Conservation (phyloP, 2,888 invertebrate species). For the Dynastes tityus region DNA sequence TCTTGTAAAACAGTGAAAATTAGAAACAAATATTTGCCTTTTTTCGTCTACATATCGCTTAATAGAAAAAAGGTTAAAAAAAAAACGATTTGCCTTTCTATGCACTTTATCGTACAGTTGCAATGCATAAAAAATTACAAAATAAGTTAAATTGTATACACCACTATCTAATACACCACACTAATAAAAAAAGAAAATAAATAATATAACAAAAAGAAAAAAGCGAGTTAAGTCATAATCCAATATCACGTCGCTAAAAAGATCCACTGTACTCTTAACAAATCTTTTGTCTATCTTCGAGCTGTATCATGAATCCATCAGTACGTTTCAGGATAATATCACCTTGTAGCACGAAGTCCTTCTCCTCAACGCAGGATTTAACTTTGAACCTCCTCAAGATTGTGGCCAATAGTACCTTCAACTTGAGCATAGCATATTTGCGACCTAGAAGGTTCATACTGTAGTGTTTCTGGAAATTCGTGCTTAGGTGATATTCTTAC, state of each 20-base stretch:
- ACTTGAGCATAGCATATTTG: slow-evolving; percentile 86
- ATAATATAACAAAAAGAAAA: background rate
- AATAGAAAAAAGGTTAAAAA: too few species aligned
- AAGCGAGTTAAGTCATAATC: background rate
- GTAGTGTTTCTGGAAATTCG: too few species aligned
- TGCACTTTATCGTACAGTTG: slow-evolving; percentile 52
- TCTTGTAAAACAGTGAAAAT: too few species aligned
- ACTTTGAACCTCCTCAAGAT: slow-evolving; percentile 83
- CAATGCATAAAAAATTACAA: slow-evolving; percentile 45
- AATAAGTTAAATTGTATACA: slow-evolving; percentile 47
- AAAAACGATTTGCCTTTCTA: slow-evolving; percentile 25
- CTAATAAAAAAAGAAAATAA: slow-evolving; percentile 26
- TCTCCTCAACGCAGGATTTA: slow-evolving; percentile 78
- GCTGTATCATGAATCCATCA: slow-evolving; percentile 78
- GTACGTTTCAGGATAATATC: slow-evolving; percentile 86
- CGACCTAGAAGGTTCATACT: slow-evolving; percentile 72
- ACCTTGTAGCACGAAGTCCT: slow-evolving; percentile 81
- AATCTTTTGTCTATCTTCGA: slow-evolving; percentile 56
- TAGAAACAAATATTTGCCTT: too few species aligned
- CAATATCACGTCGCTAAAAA: background rate
- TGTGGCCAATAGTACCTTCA: slow-evolving; percentile 84
- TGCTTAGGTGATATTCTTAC: slow-evolving; percentile 69
- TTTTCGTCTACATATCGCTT: too few species aligned
- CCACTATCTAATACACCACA: slow-evolving; percentile 9
- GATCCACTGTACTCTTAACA: background rate